Conservation (phyloP, 1,140 invertebrate genomes). For the Cyrtorhinus lividipennis region DNA sequence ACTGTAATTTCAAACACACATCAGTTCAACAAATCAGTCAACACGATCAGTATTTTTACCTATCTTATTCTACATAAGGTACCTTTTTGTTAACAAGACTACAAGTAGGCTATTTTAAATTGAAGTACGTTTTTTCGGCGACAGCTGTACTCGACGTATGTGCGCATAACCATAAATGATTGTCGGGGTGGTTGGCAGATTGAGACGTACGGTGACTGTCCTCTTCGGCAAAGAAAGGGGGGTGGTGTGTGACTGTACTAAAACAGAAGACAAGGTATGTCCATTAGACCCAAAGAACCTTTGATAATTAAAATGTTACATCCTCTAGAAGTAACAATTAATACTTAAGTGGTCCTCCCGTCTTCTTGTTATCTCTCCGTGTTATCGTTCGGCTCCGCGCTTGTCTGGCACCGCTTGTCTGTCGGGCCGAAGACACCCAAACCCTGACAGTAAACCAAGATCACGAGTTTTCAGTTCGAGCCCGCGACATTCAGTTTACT, state of each 20-base stretch:
- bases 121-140: too few relatives aligned
- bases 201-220: background rate
- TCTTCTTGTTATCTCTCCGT: background rate
- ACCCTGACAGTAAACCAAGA: too few relatives aligned
- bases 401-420: background rate
- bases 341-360: constrained; percentile 12
- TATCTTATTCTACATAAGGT: too few relatives aligned
- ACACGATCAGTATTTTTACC: too few relatives aligned
- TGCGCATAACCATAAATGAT: too few relatives aligned
- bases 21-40: too few relatives aligned
- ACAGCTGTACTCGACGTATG: too few relatives aligned
- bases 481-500: too few relatives aligned
- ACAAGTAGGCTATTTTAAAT: too few relatives aligned
- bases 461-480: too few relatives aligned
- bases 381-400: constrained; percentile 11
- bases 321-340: constrained; percentile 18
- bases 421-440: background rate
- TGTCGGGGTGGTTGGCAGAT: background rate
- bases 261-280: constrained; percentile 16
- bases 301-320: constrained; percentile 20
- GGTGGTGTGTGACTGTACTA: constrained; percentile 11
- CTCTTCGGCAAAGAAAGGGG: constrained; percentile 2
- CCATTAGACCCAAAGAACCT: constrained; percentile 14
- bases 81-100: too few relatives aligned
- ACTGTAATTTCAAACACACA: too few relatives aligned